Conservation (phyloP, 2,797 vertebrate genomes). For the Lacerta viridis region DNA sequence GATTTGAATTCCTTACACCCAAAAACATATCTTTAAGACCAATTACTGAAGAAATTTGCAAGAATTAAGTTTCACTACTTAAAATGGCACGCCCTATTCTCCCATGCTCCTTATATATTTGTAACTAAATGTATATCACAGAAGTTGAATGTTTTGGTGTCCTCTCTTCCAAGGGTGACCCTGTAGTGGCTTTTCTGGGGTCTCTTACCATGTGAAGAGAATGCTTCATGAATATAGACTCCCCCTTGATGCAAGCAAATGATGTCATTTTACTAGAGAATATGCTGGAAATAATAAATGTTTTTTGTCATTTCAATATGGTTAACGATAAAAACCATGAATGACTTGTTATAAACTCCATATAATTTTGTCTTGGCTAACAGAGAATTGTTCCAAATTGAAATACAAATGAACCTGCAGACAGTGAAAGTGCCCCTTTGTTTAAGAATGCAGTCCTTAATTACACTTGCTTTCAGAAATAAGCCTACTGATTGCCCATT, state of each 20-base stretch:
- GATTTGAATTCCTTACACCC: too few species aligned
- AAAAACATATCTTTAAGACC: too few species aligned
- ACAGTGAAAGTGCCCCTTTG: slow-evolving; percentile 72
- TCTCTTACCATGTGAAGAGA: too few species aligned
- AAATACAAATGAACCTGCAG: slow-evolving; percentile 78
- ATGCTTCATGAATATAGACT: slow-evolving; percentile 13
- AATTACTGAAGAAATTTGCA: too few species aligned
- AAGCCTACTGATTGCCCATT: slow-evolving; percentile 65
- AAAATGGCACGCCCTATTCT: too few species aligned
- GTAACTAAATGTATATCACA: too few species aligned
- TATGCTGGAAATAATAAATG: slow-evolving; percentile 65
- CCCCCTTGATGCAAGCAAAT: slow-evolving; percentile 27
- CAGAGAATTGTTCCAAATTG: slow-evolving; percentile 65
- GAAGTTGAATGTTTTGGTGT: too few species aligned
- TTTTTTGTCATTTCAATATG: slow-evolving; percentile 67
- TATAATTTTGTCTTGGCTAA: slow-evolving; percentile 78
- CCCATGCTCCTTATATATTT: too few species aligned
- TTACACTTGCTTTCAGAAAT: slow-evolving; percentile 56
- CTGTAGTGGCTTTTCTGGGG: too few species aligned
- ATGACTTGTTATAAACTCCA: slow-evolving; percentile 71
- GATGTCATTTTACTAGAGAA: slow-evolving; percentile 50
- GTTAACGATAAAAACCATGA: slow-evolving; percentile 75
- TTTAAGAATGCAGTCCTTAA: slow-evolving; percentile 70
- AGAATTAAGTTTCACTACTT: too few species aligned
- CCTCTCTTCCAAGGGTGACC: too few species aligned